Conservation (phyloP, 53 echinoderm and acorn worm genomes). For the Luidia sarsii region DNA sequence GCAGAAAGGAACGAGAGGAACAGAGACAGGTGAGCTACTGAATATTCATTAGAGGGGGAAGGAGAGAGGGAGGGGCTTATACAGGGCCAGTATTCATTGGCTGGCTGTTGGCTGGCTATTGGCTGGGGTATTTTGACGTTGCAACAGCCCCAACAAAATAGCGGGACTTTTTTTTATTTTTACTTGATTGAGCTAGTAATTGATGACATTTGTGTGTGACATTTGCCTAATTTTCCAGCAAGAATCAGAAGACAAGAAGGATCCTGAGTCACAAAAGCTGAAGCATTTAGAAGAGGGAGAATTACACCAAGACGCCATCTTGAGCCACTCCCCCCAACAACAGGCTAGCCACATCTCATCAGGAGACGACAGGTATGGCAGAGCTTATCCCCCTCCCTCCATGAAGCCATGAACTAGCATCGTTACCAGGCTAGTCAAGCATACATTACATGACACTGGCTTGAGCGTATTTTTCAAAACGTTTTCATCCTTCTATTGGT, state of each 20-base stretch:
- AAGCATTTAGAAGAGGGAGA: slow-evolving; percentile 60
- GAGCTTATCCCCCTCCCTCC: too few species aligned
- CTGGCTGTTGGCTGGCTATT: too few species aligned
- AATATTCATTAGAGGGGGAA: not conserved
- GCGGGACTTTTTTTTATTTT: too few species aligned
- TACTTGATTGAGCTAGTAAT: too few species aligned
- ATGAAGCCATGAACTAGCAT: too few species aligned
- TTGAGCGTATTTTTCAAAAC: too few species aligned
- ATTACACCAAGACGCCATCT: slow-evolving; percentile 30
- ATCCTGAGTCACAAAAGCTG: slow-evolving; percentile 9
- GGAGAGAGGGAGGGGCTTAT: not conserved
- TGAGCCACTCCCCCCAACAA: slow-evolving; percentile 33
- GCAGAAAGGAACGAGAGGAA: slow-evolving; percentile 65
- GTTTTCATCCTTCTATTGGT: too few species aligned
- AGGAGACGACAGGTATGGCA: slow-evolving; percentile 64
- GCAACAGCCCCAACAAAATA: too few species aligned
- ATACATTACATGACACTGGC: too few species aligned
- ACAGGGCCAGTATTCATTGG: too few species aligned
- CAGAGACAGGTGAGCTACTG: slow-evolving; percentile 11
- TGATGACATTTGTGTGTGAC: not conserved
- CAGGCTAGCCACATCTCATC: slow-evolving; percentile 32
- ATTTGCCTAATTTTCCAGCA: slow-evolving; percentile 12
- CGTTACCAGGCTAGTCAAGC: too few species aligned
- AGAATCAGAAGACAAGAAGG: slow-evolving; percentile 22
- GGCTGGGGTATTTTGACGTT: too few species aligned